Evolutionary conservation across 2,797 vertebrate genomes (phyloP).

Genomic region (Aplochiton taeniatus): DNA sequence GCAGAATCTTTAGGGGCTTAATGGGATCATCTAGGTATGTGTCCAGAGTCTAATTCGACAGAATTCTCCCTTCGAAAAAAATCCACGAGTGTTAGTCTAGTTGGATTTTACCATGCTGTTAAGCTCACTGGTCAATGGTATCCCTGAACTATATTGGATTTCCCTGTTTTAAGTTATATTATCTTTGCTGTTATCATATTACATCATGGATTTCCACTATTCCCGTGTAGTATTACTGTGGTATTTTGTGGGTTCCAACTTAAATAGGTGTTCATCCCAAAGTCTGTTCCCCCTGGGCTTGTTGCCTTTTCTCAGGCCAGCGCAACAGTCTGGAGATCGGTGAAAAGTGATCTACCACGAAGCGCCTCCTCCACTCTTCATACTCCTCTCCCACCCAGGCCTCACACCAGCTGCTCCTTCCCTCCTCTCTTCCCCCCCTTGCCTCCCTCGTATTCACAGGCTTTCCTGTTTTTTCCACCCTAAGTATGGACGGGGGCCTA

Average conservation of each 20-base stretch:
- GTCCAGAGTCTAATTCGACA: conserved; percentile 27
- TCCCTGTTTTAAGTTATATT: not conserved
- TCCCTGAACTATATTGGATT: not conserved
- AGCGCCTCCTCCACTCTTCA: conserved; percentile 18
- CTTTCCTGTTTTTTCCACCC: conserved; percentile 34
- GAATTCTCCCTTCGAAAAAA: conserved; percentile 14
- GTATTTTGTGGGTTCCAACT: not conserved
- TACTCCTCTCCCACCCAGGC: conserved; percentile 31
- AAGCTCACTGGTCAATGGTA: not conserved
- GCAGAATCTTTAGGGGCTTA: conserved; percentile 38
- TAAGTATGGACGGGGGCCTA: conserved; percentile 29
- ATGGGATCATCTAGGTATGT: conserved; percentile 48
- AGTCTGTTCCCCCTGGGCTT: not conserved
- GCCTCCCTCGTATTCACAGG: conserved; percentile 8
- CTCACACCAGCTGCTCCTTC: conserved; percentile 51
- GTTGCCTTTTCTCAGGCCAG: conserved; percentile 4
- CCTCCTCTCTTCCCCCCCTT: not conserved
- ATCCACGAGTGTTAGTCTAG: conserved; percentile 16
- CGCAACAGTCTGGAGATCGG: conserved; percentile 29
- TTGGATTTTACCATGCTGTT: not conserved
- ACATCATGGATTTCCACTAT: not conserved
- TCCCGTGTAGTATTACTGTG: not conserved
- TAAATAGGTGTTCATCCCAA: too few species aligned
- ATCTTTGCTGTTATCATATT: not conserved
- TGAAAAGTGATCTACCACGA: conserved; percentile 52